phyloP scores from a whole-genome alignment of 2,113 vertebrate genomes.

The Oncorhynchus keta region DNA sequence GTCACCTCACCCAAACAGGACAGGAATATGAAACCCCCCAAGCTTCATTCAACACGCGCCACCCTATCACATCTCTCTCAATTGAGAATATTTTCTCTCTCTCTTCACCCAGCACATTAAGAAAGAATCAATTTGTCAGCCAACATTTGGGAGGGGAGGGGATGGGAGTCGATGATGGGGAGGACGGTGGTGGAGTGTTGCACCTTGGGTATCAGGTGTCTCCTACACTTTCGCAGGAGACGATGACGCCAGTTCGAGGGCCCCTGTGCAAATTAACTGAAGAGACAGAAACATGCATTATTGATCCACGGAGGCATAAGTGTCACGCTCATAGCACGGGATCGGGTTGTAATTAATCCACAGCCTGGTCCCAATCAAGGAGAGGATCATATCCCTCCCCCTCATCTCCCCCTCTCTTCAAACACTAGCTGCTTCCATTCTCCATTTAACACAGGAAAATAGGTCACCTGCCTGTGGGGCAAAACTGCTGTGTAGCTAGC shows the following conservation, averaged over 20 bases:
- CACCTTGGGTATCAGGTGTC: conserved; percentile 68
- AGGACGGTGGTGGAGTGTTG: conserved; percentile 46
- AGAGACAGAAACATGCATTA: conserved; percentile 80
- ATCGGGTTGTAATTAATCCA: conserved; percentile 79
- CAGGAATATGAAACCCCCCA: conserved; percentile 20
- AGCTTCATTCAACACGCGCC: conserved; percentile 33
- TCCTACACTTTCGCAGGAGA: conserved; percentile 54
- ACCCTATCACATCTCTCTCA: conserved; percentile 30
- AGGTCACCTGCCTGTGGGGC: conserved; percentile 67
- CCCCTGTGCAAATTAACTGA: conserved; percentile 73
- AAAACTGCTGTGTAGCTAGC: conserved; percentile 41
- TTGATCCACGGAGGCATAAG: conserved; percentile 74
- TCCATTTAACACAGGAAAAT: conserved; percentile 65
- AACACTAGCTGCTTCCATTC: conserved; percentile 32
- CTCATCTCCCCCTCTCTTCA: conserved; percentile 40
- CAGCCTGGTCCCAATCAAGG: conserved; percentile 51
- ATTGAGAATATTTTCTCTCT: conserved; percentile 35
- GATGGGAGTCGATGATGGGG: conserved; percentile 9
- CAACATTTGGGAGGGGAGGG: conserved; percentile 44
- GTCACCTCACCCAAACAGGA: conserved; percentile 17
- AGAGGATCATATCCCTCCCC: conserved; percentile 51
- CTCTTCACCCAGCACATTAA: conserved; percentile 55
- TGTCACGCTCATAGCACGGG: conserved; percentile 67
- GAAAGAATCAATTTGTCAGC: conserved; percentile 69
- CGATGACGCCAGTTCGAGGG: conserved; percentile 49